Conservation (phyloP, 2,113 vertebrate genomes). For the Fukomys damarensis region DNA sequence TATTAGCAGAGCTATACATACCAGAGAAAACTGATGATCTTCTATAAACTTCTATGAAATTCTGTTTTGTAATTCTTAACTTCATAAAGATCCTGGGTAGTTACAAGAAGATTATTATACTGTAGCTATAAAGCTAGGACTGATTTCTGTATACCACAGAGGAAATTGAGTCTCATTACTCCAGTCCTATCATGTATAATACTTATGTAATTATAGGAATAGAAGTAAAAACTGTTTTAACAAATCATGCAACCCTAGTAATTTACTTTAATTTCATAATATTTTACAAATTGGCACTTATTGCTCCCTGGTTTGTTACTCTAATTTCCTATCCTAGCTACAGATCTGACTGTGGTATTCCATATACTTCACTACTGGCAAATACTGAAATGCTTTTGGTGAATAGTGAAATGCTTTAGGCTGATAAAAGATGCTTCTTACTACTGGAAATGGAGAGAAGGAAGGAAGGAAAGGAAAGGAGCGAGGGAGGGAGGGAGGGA, state of each 20-base stretch:
- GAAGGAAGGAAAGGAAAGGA: background rate
- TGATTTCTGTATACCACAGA: background rate
- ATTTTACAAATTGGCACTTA: conserved; percentile 53
- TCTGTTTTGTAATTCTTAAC: background rate
- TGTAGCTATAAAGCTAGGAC: background rate
- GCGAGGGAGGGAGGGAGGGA: background rate
- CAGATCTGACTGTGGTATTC: background rate
- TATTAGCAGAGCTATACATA: background rate
- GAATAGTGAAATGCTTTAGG: conserved; percentile 3
- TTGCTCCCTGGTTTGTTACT: background rate
- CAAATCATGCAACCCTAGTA: background rate
- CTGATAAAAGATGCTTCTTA: background rate
- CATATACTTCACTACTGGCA: background rate
- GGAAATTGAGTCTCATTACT: conserved; percentile 51
- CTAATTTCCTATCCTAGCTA: background rate
- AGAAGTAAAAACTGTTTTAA: conserved; percentile 29
- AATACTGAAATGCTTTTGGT: background rate
- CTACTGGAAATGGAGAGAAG: background rate
- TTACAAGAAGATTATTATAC: background rate
- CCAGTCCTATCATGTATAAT: background rate
- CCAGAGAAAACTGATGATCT: background rate
- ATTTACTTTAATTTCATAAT: conserved; percentile 54
- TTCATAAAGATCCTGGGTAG: background rate
- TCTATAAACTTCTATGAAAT: background rate
- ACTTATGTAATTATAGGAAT: conserved; percentile 7